A percentile compares a stretch with the other conserved stretches of the same genome.
These are phyloP conservation scores for Melanophora roralis DNA, from an alignment of 2,888 invertebrate genomes.

Conservation along the genomic window DNA sequence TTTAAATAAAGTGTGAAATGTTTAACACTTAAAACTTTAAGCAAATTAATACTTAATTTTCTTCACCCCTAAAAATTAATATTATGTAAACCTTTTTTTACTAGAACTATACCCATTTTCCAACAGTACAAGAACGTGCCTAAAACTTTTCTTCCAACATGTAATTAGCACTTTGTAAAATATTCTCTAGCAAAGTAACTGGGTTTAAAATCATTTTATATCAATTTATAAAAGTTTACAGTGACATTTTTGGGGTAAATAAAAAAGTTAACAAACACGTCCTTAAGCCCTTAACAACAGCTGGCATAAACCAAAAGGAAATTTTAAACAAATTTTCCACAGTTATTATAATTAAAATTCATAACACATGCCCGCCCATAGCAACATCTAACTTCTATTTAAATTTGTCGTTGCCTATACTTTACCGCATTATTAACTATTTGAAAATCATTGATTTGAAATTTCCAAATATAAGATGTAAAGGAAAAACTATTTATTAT, in stretches of 20 bases:
- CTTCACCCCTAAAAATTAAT: conserved; percentile 8
- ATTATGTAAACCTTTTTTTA: not conserved
- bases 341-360: too few relatives aligned
- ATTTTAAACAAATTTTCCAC: too few relatives aligned
- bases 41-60: too few relatives aligned
- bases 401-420: too few relatives aligned
- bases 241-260: not conserved
- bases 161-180: conserved; percentile 6
- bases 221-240: not conserved
- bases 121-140: conserved; percentile 31
- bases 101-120: conserved; percentile 6
- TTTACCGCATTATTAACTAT: too few relatives aligned
- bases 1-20: too few relatives aligned
- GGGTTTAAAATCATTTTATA: not conserved
- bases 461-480: too few relatives aligned
- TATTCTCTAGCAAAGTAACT: not conserved
- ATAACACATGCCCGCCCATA: too few relatives aligned
- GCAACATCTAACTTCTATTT: too few relatives aligned
- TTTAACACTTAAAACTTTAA: too few relatives aligned
- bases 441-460: too few relatives aligned
- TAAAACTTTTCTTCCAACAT: not conserved
- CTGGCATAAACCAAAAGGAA: not conserved
- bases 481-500: too few relatives aligned
- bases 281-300: not conserved
- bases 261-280: conserved; percentile 15